phyloP scores from a whole-genome alignment of 2,113 vertebrate species.

The Phrynosoma blainvillii region DNA sequence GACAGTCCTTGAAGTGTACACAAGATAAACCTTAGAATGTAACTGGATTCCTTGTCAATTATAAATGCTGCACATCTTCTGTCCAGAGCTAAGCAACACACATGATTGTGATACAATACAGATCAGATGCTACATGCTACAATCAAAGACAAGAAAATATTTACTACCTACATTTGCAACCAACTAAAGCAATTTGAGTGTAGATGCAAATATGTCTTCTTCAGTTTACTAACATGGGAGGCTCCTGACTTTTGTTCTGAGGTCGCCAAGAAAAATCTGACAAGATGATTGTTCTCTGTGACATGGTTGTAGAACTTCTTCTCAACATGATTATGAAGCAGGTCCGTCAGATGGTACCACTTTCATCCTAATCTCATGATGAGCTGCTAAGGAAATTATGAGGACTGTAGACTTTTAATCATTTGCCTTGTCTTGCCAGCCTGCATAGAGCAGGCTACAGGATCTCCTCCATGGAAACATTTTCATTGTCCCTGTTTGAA shows the following conservation, averaged over 20 bases:
- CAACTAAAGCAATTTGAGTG: background rate
- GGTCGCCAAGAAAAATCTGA: background rate
- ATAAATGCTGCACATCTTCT: background rate
- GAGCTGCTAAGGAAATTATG: conserved; percentile 14
- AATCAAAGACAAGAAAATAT: background rate
- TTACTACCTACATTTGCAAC: background rate
- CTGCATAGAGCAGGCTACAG: accelerated
- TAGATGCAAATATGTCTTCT: conserved; percentile 1
- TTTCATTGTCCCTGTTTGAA: conserved; percentile 14
- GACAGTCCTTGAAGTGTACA: too few species aligned
- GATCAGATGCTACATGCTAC: background rate
- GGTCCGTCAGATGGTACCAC: conserved; percentile 15
- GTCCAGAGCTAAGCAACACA: background rate
- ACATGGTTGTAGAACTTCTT: conserved; percentile 9
- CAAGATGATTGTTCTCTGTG: conserved; percentile 4
- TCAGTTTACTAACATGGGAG: background rate
- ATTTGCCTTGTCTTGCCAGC: background rate
- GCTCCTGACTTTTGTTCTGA: background rate
- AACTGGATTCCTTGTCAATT: background rate
- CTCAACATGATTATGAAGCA: background rate
- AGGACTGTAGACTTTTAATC: background rate
- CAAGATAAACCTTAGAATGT: too few species aligned
- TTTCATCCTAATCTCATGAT: background rate
- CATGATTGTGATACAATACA: background rate
- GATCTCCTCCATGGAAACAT: background rate